Conservation (phyloP, 1,140 invertebrate species). For the Hyphantria cunea region DNA sequence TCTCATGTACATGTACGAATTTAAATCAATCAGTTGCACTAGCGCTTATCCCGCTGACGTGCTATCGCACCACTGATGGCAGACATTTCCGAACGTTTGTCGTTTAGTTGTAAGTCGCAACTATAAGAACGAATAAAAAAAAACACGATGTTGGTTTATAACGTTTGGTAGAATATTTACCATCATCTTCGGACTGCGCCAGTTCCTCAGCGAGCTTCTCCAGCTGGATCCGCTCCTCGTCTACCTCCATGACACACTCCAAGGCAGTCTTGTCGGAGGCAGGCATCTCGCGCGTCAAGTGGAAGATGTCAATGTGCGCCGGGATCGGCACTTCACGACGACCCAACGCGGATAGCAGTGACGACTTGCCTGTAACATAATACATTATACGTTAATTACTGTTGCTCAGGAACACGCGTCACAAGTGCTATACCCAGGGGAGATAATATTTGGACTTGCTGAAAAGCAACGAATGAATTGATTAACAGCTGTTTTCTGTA, state of each 20-base stretch:
- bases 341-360: conserved; percentile 94
- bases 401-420: no score
- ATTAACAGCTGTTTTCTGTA: no score
- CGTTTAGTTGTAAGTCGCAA: no score
- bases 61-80: no score
- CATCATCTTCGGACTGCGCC: conserved; percentile 93
- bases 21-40: no score
- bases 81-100: no score
- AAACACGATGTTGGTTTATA: neutral
- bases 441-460: no score
- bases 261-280: conserved; percentile 96
- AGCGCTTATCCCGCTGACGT: no score
- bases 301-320: conserved; percentile 98
- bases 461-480: no score
- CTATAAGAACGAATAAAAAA: no score
- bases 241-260: conserved; percentile 98
- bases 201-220: conserved; percentile 97
- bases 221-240: conserved; percentile 94
- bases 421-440: no score
- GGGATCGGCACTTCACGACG: conserved; percentile 98
- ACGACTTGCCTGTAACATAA: conserved; percentile 90
- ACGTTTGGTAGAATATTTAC: conserved; percentile 36
- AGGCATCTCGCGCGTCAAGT: conserved; percentile 97
- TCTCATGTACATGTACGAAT: no score
- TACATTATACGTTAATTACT: neutral